Base-by-base conservation (phyloP, 2,888 invertebrate genomes). In the Machimus rusticus region DNA sequence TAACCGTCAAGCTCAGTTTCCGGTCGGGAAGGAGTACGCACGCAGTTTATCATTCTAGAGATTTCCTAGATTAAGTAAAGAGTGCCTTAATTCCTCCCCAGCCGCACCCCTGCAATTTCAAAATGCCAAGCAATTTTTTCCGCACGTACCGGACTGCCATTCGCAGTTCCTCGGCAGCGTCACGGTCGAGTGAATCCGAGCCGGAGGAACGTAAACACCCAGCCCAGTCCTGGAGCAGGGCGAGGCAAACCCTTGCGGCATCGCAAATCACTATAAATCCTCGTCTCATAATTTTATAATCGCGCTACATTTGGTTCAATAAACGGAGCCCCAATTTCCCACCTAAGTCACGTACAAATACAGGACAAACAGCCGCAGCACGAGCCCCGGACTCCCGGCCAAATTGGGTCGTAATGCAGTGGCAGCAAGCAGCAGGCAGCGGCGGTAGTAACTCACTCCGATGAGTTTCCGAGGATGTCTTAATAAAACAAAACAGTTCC, bases 401-500 rank as follows among this genome's bases (percentile, higher is more conserved):
- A 82, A 82, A 51, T 82, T 66, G 31, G 31, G 37, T 39, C 28
- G 37, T 82, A 82, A 57, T 66, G 66, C 82, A 6, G 57, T 19
- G 37, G 39, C 82, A 5, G 37, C 5, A 51, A 19, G 51, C 55
- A 31, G 37, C 5, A 51, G 34, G 51, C 55, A 31, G 19, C 14
- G 82, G 12, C 1, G 19, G 37, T 51, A 23, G 82, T 66, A 57
- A 16, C 34, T 55, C 37, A 28, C 66, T 57, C 57, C n/a, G 37
- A 6, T 19, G 14, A 14, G 37, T 66, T 82, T 28, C 82, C 82
- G 82, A 28, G 28, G 57, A 82, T 66, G 82, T 82, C 57, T 82
- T 82, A 82, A 82, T 82, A 82, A 57, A 82, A 82, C 37, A 82
- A 82, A 82, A 82, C 82, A 66, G 55, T 82, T 82, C 57, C 66